Percentiles rank a stretch among this genome's conserved stretches.
Evolutionary conservation across 2,888 invertebrate genomes (phyloP).

Genomic region (Oxytorus armatus): DNA sequence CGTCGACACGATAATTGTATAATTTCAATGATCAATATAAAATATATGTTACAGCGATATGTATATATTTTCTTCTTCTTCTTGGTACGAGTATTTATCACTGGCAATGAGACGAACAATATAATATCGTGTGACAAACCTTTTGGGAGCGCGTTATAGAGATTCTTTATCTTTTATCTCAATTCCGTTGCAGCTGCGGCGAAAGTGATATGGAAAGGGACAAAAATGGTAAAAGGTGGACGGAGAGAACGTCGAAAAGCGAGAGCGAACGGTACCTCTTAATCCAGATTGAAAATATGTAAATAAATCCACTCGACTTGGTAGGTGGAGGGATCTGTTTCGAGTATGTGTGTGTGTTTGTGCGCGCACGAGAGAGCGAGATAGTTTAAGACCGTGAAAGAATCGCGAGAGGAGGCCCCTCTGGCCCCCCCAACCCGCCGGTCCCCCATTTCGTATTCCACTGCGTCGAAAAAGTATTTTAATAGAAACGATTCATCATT

Average conservation of each 20-base stretch:
- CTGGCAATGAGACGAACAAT: slow-evolving; percentile 55
- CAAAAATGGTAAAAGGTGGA: slow-evolving; percentile 5
- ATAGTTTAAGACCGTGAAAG: slow-evolving; percentile 53
- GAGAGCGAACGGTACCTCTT: slow-evolving; percentile 78
- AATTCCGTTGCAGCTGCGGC: slow-evolving; percentile 59
- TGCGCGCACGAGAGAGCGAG: slow-evolving; percentile 19
- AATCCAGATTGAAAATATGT: slow-evolving; percentile 85
- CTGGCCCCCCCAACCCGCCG: slow-evolving; percentile 41
- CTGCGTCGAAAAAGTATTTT: slow-evolving; percentile 84
- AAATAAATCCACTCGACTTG: slow-evolving; percentile 82
- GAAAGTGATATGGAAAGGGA: slow-evolving; percentile 28
- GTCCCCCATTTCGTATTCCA: slow-evolving; percentile 82
- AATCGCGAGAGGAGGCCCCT: slow-evolving; percentile 40
- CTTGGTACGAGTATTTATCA: neutral
- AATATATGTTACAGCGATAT: too few relatives aligned
- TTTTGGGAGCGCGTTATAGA: too few relatives aligned
- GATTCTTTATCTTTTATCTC: slow-evolving; percentile 63
- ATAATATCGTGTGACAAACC: slow-evolving; percentile 45
- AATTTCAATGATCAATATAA: too few relatives aligned
- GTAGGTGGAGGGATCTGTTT: slow-evolving; percentile 62
- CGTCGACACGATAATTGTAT: too few relatives aligned
- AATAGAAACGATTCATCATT: slow-evolving; percentile 83
- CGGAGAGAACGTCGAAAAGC: slow-evolving; percentile 59
- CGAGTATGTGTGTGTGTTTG: neutral
- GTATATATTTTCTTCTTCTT: neutral